Conservation (phyloP, 2,888 invertebrate genomes). For the Stenurella melanura region DNA sequence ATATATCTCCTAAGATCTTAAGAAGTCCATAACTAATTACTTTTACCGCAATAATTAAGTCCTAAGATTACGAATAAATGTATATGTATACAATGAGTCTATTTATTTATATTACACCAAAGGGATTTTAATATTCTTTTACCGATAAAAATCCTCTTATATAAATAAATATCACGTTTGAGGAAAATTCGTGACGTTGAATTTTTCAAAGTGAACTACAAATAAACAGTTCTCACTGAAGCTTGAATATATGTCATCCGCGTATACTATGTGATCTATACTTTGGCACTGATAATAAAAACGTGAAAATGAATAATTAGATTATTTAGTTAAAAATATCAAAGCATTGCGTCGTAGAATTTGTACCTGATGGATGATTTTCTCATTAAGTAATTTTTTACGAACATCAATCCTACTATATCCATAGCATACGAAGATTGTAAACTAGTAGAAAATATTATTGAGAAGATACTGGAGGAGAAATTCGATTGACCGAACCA, state of each 20-base stretch:
- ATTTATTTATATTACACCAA: background rate
- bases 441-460: too few relatives aligned
- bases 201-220: constrained; percentile 1
- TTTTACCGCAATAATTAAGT: too few relatives aligned
- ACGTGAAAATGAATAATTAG: background rate
- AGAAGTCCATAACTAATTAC: too few relatives aligned
- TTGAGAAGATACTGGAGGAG: too few relatives aligned
- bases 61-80: background rate
- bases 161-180: background rate
- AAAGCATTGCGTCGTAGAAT: background rate
- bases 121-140: background rate
- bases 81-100: background rate
- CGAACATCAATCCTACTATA: too few relatives aligned
- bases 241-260: background rate
- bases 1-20: too few relatives aligned
- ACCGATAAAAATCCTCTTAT: background rate
- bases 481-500: too few relatives aligned
- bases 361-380: background rate
- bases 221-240: background rate
- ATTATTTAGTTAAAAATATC: background rate
- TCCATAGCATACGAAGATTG: too few relatives aligned
- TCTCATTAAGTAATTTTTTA: too few relatives aligned
- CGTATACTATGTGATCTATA: background rate
- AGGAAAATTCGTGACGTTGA: background rate
- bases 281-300: background rate